Conservation (phyloP, 1,140 invertebrate species). For the Cataglyphis hispanica region DNA sequence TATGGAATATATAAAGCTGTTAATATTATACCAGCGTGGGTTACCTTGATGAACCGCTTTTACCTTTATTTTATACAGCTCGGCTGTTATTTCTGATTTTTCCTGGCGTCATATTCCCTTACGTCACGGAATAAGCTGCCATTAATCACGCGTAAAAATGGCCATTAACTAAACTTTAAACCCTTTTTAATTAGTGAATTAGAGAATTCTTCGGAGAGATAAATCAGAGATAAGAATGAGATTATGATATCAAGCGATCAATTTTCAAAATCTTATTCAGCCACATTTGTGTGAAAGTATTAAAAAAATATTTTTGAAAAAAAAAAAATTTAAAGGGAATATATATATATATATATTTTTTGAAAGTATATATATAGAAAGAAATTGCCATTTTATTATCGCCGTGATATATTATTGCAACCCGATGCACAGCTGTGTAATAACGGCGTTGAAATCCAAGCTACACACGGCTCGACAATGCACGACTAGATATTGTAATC, state of each 20-base stretch:
- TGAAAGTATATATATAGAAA: too few species aligned
- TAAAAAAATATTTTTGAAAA: background rate
- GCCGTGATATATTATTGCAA: background rate
- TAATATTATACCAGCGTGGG: slow-evolving; percentile 57
- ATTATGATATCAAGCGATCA: background rate
- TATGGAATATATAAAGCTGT: slow-evolving; percentile 41
- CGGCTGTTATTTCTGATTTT: slow-evolving; percentile 55
- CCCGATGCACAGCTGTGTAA: slow-evolving; percentile 41
- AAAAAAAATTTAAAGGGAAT: background rate
- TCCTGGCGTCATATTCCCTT: slow-evolving; percentile 41
- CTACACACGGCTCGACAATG: slow-evolving; percentile 6
- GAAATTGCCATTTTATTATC: slow-evolving; percentile 16
- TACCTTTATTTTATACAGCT: slow-evolving; percentile 37
- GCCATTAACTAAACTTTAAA: slow-evolving; percentile 22
- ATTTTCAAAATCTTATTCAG: background rate
- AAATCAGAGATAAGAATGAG: background rate
- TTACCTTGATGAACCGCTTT: slow-evolving; percentile 52
- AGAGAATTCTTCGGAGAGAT: background rate
- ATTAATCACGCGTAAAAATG: slow-evolving; percentile 34
- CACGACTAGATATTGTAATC: slow-evolving; percentile 14
- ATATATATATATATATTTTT: too few species aligned
- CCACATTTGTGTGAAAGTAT: background rate
- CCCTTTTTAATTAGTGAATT: background rate
- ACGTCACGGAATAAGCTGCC: slow-evolving; percentile 18
- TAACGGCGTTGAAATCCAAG: slow-evolving; percentile 25